Evolutionary conservation across 2,888 invertebrate genomes (phyloP), one percentile per base, ranked within the genome.

Genomic region (Scaeva pyrastri): DNA sequence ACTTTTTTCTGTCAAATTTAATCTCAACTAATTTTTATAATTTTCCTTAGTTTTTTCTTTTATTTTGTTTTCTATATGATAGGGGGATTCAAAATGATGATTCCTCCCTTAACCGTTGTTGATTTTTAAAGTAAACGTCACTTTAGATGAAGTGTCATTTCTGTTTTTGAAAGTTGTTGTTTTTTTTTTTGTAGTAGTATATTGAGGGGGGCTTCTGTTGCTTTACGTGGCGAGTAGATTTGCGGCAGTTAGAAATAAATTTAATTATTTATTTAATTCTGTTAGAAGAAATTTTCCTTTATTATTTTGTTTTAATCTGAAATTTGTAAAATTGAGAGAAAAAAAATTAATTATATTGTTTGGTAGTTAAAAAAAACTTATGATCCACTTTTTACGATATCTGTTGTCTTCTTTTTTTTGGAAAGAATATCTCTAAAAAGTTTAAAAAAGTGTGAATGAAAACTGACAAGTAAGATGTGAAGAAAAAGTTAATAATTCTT

Each of bases 1-100:
- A 79, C 90, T 91, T 88, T 88, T 78, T 41, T 68, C 21, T 31
- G 31, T 26, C 52, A 6, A 56, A 77, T 68, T 8, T 52, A 23
- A 3, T 64, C 45, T 56, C 6, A 21, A 52, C 72, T 52, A 16
- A 72, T 50, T 58, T 74, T 52, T 23, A 41, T 75, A 81, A 16
- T 23, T 52, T n/a, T n/a, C n/a, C n/a, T n/a, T n/a, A n/a, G n/a
- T n/a, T n/a, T n/a, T n/a, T n/a, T n/a, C n/a, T 58, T 64, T 60
- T 26, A 43, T n/a, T 16, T 39, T 36, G 55, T 21, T 11, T 50
- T 23, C 26, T 68, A 21, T 68, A 10, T 77, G 72, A 87, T 45
- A 16, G 11, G 58, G 7, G 48, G 11, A 66, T 55, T 78, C 52
- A 81, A 56, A 43, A 11, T n/a, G 41, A 5, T 14, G 2, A 26